Evolutionary conservation across 1,140 invertebrate species (phyloP).

Genomic region (Yoshiicerus persimilis): DNA sequence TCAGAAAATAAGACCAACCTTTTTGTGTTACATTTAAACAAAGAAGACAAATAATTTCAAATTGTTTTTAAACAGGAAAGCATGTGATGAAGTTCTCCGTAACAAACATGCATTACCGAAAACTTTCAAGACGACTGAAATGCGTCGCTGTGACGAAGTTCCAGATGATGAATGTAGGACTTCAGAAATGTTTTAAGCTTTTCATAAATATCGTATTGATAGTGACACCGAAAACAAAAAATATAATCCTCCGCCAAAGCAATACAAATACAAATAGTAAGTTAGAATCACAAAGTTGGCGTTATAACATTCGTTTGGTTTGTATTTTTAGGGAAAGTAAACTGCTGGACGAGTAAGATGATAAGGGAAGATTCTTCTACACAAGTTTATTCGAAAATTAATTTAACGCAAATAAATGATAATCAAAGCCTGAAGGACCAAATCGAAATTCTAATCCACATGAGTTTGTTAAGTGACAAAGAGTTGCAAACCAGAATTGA

Average conservation of each 20-base stretch:
- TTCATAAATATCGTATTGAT: too few species aligned
- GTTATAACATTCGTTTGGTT: not conserved
- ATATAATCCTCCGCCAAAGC: too few species aligned
- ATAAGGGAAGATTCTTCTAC: not conserved
- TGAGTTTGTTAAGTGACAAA: not conserved
- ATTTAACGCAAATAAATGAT: not conserved
- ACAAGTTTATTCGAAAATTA: not conserved
- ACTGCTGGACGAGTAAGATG: not conserved
- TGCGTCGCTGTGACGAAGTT: not conserved
- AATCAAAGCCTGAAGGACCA: not conserved
- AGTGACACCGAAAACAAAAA: too few species aligned
- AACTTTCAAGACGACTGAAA: not conserved
- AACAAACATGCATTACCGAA: not conserved
- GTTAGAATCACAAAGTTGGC: too few species aligned
- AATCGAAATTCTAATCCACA: not conserved
- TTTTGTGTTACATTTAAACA: not conserved
- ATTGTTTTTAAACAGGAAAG: not conserved
- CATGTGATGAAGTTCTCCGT: not conserved
- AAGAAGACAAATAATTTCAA: too few species aligned
- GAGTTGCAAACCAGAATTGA: not conserved
- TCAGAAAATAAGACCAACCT: too few species aligned
- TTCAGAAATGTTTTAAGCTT: too few species aligned
- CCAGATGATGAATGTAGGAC: not conserved
- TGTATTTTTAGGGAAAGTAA: not conserved
- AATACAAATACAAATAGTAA: too few species aligned